Conservation (phyloP, 1,140 invertebrate species). For the Phthorimaea operculella region DNA sequence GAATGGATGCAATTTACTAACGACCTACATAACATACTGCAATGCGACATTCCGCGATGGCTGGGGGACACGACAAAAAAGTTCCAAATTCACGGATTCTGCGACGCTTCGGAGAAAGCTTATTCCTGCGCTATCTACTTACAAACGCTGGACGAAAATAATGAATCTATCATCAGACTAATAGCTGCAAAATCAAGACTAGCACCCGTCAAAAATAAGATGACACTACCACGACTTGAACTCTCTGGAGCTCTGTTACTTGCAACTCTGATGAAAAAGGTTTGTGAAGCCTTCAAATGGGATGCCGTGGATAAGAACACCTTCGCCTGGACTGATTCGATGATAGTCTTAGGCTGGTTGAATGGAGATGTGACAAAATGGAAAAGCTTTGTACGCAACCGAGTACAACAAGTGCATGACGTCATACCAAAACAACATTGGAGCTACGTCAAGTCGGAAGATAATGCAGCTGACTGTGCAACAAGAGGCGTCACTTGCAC, state of each 20-base stretch:
- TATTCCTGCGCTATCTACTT: conserved; percentile 26
- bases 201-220: background rate
- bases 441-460: background rate
- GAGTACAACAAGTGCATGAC: background rate
- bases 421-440: background rate
- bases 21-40: conserved; percentile 10
- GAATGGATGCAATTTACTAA: conserved; percentile 12
- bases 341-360: background rate
- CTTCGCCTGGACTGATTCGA: background rate
- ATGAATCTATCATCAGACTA: background rate
- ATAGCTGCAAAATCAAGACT: conserved; percentile 5
- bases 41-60: conserved; percentile 11
- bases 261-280: background rate
- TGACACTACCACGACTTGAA: conserved; percentile 4
- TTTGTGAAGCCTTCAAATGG: background rate
- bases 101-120: conserved; percentile 25
- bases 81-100: conserved; percentile 22
- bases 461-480: background rate
- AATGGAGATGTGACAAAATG: background rate
- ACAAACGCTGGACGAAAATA: background rate
- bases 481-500: background rate
- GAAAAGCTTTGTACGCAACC: background rate
- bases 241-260: background rate
- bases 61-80: conserved; percentile 7
- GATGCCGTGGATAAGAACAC: background rate